phyloP scores from a whole-genome alignment of 2,888 invertebrate species.

The Ganaspis brasiliensis region DNA sequence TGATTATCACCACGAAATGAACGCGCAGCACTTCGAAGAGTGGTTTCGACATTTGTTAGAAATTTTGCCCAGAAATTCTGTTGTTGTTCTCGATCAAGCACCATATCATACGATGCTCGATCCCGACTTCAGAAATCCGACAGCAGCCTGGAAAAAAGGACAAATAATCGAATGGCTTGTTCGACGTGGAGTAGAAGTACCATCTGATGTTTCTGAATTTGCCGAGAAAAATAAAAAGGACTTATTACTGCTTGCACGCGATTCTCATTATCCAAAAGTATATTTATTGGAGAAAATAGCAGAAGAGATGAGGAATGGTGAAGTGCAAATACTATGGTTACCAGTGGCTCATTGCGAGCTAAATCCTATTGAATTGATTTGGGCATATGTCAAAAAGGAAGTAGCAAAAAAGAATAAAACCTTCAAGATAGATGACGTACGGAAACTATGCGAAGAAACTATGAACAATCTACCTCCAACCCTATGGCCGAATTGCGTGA shows the following conservation, averaged over 20 bases:
- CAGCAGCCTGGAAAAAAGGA: not conserved
- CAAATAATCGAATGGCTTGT: not conserved
- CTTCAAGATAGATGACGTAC: not conserved
- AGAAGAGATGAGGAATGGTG: not conserved
- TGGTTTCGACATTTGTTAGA: slow-evolving; percentile 34
- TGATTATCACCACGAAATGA: too few relatives aligned
- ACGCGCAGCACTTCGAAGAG: slow-evolving; percentile 47
- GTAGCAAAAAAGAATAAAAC: not conserved
- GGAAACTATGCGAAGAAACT: not conserved
- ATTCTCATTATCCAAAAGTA: not conserved
- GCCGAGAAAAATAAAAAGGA: not conserved
- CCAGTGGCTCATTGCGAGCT: slow-evolving; percentile 16
- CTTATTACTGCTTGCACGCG: not conserved
- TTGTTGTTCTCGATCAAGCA: slow-evolving; percentile 48
- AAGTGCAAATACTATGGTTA: not conserved
- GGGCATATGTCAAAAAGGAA: not conserved
- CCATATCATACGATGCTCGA: slow-evolving; percentile 45
- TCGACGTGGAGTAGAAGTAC: not conserved
- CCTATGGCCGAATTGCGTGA: not conserved
- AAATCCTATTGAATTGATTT: not conserved
- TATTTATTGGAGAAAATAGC: not conserved
- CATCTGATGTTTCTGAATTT: not conserved
- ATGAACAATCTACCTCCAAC: not conserved
- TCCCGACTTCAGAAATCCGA: slow-evolving; percentile 43
- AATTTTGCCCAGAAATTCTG: slow-evolving; percentile 44